Base-by-base conservation (phyloP, 1,140 invertebrate species). In the Drosophila repleta region DNA sequence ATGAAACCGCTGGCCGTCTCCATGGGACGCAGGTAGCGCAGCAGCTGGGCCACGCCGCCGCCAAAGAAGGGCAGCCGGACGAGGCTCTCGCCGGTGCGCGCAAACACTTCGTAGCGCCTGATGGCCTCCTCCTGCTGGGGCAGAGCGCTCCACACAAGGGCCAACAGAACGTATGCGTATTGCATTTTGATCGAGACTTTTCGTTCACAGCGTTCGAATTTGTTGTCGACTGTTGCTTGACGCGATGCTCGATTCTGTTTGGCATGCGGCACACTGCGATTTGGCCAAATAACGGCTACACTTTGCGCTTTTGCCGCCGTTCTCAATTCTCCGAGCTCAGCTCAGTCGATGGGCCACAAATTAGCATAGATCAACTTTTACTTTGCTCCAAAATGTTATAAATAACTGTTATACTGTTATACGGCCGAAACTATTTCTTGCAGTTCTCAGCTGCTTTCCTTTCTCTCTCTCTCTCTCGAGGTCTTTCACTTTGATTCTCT, bases 321-420 rank as follows among this genome's bases (percentile, higher is more conserved):
- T 53, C 65, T 68, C 77, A 71, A 72, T 80, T 76, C 53, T 48
- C 39, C 46, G 57, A 0, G 17, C n/a, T 5, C 21, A 26, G 29
- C 32, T 7, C 32, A 1, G 7, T 39, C 60, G 57, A 37, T 52
- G 66, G 35, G 45, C 35, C 41, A 62, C 24, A 56, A 37, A 84
- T 84, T 84, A 74, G 81, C 84, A 83, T 88, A 71, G 51, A 26
- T 60, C 8, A 65, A 85, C 81, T 84, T 84, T 84, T 84, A 85
- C 82, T 80, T 80, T 80, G 69, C 11, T 5, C 21, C 11, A 55
- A 55, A 45, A 56, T 75, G 69, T 71, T 68, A 76, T 72, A 75
- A 45, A 51, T 29, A 58, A 56, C 3, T 62, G 37, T 18, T 32
- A 62, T 46, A 60, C 37, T 76, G 72, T 73, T 68, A 67, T 62